Percentiles rank a stretch among this genome's conserved stretches.
Evolutionary conservation across 2,113 vertebrate species (phyloP).

Genomic region (Hippopotamus amphibius): DNA sequence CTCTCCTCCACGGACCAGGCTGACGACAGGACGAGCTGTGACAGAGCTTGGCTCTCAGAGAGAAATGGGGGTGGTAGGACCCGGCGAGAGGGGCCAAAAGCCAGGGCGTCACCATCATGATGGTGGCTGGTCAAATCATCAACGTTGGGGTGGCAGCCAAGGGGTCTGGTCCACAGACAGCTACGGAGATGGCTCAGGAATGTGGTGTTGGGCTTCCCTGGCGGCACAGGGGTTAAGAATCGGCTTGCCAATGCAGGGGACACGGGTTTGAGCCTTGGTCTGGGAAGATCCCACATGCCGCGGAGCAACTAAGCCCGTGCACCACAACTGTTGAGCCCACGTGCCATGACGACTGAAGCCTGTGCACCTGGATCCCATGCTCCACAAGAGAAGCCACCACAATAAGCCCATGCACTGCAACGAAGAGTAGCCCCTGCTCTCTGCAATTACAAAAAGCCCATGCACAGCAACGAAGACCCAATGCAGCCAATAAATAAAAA

Average conservation of each 20-base stretch:
- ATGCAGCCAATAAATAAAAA: neutral
- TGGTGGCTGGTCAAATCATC: neutral
- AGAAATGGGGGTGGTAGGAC: too few species aligned
- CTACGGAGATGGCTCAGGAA: neutral
- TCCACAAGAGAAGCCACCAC: neutral
- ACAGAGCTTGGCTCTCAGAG: neutral
- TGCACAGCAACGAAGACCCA: neutral
- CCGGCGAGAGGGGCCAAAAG: neutral
- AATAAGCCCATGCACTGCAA: neutral
- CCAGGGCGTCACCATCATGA: neutral
- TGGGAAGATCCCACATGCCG: neutral
- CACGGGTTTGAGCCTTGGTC: rapidly evolving
- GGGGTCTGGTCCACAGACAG: neutral
- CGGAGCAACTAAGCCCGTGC: neutral
- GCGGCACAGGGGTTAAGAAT: neutral
- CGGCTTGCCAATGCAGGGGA: neutral
- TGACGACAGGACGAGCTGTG: neutral
- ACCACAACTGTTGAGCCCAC: neutral
- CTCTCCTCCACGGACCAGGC: neutral
- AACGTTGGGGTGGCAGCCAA: neutral
- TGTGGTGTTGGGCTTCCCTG: neutral
- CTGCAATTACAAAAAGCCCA: neutral
- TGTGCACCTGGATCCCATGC: neutral
- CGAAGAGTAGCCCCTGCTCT: neutral
- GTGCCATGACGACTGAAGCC: neutral